Base-by-base conservation (phyloP, 1,140 invertebrate species). In the Trachelipus rathkii region DNA sequence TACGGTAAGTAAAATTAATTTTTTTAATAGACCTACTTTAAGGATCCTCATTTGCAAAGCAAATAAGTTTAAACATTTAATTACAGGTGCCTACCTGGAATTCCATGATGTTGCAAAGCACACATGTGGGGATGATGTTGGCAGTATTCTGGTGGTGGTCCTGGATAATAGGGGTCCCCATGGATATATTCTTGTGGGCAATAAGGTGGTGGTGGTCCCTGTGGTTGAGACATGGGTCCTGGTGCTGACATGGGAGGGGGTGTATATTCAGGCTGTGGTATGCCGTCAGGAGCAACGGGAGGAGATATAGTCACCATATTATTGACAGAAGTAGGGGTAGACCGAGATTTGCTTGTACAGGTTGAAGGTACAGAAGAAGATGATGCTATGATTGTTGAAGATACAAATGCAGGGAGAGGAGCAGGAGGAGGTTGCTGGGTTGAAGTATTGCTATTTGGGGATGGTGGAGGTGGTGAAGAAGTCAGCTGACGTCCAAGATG, bases 141-240 rank as follows among this genome's bases (percentile, higher is more conserved):
- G 71, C 21, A 44, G 44, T 72, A 72, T n/a, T 72, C 71, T 5
- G 71, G 71, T 10, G 71, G 71, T 10, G 71, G 71, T 11, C 71
- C 71, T 11, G 71, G 71, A 33, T 72, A 72, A 33, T 72, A 72
- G 45, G 71, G 71, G 23, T 72, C 71, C 44, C 71, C 71, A 19
- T n/a, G 33, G 8, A 44, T 44, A 45, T 72, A 72, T 45, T 72
- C 71, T 23, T 33, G 71, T 0, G 19, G 71, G 71, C 71, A 72
- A 33, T 72, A 72, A 44, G 71, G 71, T 19, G 71, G 71, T 33
- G 71, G 71, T 19, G 71, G 71, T n/a, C 21, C 71, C 15, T n/a
- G 15, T 10, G 71, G 71, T n/a, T 33, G 33, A n/a, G 45, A 44
- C 71, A 45, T 11, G 23, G 71, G 71, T n/a, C 19, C 45, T 6